These are phyloP conservation scores for Copidosoma floridanum DNA, from an alignment of 1,140 invertebrate genomes.

Conservation along the genomic window DNA sequence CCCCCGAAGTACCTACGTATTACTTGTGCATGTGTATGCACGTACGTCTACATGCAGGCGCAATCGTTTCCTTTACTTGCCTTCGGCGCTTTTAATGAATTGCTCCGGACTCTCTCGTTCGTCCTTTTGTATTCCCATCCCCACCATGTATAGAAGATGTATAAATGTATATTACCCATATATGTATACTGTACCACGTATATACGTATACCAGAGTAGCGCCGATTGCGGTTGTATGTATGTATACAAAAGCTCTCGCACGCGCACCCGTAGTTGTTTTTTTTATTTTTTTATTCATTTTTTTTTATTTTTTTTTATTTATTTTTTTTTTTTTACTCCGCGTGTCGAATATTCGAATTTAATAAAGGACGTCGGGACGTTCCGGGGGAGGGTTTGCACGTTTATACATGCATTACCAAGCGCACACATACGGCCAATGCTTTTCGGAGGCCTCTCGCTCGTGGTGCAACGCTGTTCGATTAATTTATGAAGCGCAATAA, in stretches of 20 bases:
- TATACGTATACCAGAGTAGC: no score
- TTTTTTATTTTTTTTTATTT: no score
- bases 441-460: neutral
- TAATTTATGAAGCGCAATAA: constrained; percentile 15
- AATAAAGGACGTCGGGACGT: constrained; percentile 8
- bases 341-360: constrained; percentile 26
- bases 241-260: no score
- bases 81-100: constrained; percentile 33
- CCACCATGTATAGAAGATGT: no score
- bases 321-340: constrained; percentile 12
- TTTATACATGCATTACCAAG: neutral
- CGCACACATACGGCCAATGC: neutral
- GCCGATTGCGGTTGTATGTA: no score
- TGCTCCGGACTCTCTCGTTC: neutral
- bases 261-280: no score
- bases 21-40: neutral
- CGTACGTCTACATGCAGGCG: neutral
- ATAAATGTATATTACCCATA: no score
- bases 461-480: no score
- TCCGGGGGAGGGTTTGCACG: neutral
- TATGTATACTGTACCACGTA: no score
- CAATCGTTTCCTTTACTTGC: constrained; percentile 22
- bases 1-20: constrained; percentile 14
- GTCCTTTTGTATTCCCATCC: constrained; percentile 8
- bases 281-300: no score